A percentile compares a stretch with the other conserved stretches of the same genome.
Evolutionary conservation across 1,140 invertebrate genomes (phyloP).

Genomic region (Chrysoperla carnea): DNA sequence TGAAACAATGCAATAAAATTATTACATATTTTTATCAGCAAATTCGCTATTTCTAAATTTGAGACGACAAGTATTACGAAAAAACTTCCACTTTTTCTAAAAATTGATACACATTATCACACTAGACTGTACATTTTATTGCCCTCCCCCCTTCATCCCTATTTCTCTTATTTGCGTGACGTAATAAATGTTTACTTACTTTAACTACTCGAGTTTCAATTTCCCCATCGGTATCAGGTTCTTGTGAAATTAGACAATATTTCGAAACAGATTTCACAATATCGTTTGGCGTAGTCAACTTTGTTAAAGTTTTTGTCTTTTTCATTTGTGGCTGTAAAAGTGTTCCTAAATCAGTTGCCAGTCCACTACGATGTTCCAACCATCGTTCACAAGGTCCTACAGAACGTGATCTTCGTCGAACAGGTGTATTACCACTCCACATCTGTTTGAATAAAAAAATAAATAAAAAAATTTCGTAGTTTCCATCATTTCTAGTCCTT

Average conservation of each 20-base stretch:
- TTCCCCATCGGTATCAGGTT: conserved; percentile 78
- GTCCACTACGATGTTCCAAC: conserved; percentile 75
- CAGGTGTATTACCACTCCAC: background rate
- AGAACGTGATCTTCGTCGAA: conserved; percentile 58
- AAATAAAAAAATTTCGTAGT: too few relatives aligned
- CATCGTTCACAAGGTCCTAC: conserved; percentile 50
- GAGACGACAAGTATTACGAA: too few relatives aligned
- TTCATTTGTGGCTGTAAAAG: conserved; percentile 72
- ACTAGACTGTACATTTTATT: too few relatives aligned
- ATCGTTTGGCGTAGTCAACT: conserved; percentile 51
- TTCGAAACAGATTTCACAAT: conserved; percentile 60
- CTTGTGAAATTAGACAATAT: conserved; percentile 83
- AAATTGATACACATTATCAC: too few relatives aligned
- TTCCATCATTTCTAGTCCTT: too few relatives aligned
- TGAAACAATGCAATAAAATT: too few relatives aligned
- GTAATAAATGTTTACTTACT: conserved; percentile 39
- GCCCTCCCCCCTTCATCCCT: too few relatives aligned
- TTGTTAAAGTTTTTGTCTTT: conserved; percentile 68
- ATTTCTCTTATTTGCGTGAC: too few relatives aligned
- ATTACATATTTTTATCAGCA: too few relatives aligned
- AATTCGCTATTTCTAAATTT: too few relatives aligned
- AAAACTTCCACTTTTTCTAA: too few relatives aligned
- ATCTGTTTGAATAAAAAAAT: background rate
- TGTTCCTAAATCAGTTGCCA: conserved; percentile 58
- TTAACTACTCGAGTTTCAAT: conserved; percentile 87